Base-by-base conservation (phyloP, 2,113 vertebrate species). In the Aix galericulata region DNA sequence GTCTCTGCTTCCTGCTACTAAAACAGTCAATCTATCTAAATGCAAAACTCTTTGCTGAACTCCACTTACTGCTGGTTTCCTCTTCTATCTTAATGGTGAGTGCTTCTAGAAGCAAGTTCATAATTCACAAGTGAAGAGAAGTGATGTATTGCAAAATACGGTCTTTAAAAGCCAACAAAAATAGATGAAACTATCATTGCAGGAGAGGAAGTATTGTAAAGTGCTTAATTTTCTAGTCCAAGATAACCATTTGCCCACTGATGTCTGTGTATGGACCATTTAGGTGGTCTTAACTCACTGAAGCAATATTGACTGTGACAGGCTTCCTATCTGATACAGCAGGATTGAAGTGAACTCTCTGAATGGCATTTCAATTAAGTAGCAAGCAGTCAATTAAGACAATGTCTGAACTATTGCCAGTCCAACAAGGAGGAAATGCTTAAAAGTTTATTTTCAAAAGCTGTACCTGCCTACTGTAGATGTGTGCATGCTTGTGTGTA, bases 301-400 rank as follows among this genome's bases (percentile, higher is more conserved):
- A 22, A 53, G 53, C 36, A 32, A 48, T 66, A 76, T 32, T 44
- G 64, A 36, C 36, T 21, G 36, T 2, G 9, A 44, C 23, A 76
- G 18, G 6, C 32, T 81, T 84, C 80, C 69, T 53, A 10, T 52
- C 32, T 67, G 48, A 52, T 52, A 40, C 53, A 53, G n/a, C 25
- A 63, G 63, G 60, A 52, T 14, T 58, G 59, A 66, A 90, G 50
- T 76, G 26, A 77, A 58, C 29, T 58, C 62, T 80, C 48, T 72
- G 48, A 91, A 58, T 40, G 53, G 26, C 31, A 36, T 93, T 89
- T 77, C 59, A 89, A 27, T 88, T 66, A 95, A 36, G 40, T 11
- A 52, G 52, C 1, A 5, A 13, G 11, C 34, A 81, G 74, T 84
- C 75, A 85, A 31, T 88, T 72, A 56, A 68, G 46, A 50, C 55